Conservation (phyloP, 1,140 invertebrate genomes). For the Camponotus floridanus region DNA sequence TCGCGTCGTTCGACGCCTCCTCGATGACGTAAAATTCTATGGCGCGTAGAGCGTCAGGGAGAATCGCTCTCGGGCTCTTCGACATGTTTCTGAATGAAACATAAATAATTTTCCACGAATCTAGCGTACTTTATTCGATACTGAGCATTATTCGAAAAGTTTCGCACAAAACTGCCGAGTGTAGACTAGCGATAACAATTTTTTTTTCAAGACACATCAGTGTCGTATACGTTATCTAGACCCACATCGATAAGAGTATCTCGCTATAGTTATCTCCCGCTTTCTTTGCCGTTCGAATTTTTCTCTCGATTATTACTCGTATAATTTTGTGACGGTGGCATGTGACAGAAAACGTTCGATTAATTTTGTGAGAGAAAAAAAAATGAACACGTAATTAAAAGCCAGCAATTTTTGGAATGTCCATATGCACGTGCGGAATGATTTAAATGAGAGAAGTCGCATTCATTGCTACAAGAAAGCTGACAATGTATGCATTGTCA, state of each 20-base stretch:
- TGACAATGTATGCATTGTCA: conserved; percentile 18
- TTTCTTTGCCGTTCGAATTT: not conserved
- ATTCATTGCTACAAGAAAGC: conserved; percentile 9
- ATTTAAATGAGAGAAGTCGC: conserved; percentile 10
- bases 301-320: conserved; percentile 19
- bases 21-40: conserved; percentile 1
- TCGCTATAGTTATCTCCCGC: conserved; percentile 23
- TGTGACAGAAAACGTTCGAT: not conserved
- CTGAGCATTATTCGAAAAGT: not conserved
- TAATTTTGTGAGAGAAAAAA: not conserved
- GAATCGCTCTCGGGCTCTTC: not conserved
- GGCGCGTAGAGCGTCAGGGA: not conserved
- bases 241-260: conserved; percentile 72
- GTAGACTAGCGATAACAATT: conserved; percentile 39
- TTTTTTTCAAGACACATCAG: conserved; percentile 20
- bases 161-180: conserved; percentile 10
- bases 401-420: not conserved
- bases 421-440: not conserved
- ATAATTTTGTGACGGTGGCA: not conserved
- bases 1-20: conserved; percentile 9
- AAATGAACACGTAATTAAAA: not conserved
- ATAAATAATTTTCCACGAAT: not conserved
- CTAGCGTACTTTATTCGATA: not conserved
- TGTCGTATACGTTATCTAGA: conserved; percentile 54
- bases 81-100: no score